A percentile compares a stretch with the other conserved stretches of the same genome.
Conservation (phyloP, 2,113 vertebrate genomes). For the Ophiodon elongatus region DNA sequence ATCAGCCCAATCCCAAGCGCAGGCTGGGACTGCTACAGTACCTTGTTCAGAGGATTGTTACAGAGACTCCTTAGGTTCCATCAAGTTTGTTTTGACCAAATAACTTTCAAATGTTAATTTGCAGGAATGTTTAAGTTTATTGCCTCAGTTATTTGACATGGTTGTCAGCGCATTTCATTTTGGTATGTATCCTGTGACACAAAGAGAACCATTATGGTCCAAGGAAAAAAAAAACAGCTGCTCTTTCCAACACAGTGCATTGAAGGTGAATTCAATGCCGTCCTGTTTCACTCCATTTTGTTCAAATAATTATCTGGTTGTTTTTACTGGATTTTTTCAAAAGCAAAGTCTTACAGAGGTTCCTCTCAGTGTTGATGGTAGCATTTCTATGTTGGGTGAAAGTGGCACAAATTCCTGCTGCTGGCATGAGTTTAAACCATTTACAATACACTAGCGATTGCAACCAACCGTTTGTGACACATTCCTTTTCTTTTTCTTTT, state of each 20-base stretch:
- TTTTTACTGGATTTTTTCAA: conserved; percentile 13
- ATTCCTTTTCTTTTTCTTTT: not conserved
- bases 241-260: not conserved
- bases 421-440: conserved; percentile 9
- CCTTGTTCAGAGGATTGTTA: not conserved
- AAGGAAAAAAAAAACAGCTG: not conserved
- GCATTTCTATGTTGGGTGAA: conserved; percentile 1
- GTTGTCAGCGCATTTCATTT: not conserved
- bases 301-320: conserved; percentile 17
- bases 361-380: not conserved
- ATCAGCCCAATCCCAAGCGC: not conserved
- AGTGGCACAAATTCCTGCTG: not conserved
- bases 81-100: not conserved
- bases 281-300: conserved; percentile 24
- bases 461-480: conserved; percentile 1
- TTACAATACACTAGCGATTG: not conserved
- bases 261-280: conserved; percentile 4
- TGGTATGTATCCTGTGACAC: not conserved
- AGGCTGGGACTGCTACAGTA: not conserved
- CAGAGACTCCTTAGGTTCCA: not conserved
- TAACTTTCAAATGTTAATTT: not conserved
- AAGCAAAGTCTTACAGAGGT: conserved; percentile 19
- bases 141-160: conserved; percentile 2
- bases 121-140: conserved; percentile 1
- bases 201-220: not conserved